These are phyloP conservation scores for Drosophila lowei DNA, from an alignment of 1,140 invertebrate genomes.

Conservation along the genomic window DNA sequence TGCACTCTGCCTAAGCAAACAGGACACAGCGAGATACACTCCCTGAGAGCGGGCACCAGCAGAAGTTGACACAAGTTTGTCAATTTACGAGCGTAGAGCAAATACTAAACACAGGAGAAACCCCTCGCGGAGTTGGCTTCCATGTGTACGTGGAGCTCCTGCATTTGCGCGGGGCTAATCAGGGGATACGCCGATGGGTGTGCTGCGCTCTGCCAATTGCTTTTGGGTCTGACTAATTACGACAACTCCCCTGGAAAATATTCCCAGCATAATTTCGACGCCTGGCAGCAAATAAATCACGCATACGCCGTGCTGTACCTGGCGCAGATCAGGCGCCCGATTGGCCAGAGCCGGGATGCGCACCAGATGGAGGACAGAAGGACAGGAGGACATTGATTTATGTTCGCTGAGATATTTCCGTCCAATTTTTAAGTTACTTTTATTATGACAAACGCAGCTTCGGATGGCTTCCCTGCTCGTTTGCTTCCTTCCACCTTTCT, in stretches of 20 bases:
- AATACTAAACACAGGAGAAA: conserved; percentile 7
- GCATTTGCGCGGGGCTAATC: conserved; percentile 14
- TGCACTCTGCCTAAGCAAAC: conserved; percentile 40
- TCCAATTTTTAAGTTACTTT: conserved; percentile 61
- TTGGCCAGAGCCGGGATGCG: too few relatives aligned
- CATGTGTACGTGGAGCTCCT: not conserved
- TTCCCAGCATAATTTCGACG: conserved; percentile 7
- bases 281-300: conserved; percentile 38
- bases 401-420: conserved; percentile 47
- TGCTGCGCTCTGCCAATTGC: too few relatives aligned
- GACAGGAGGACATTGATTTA: conserved; percentile 46
- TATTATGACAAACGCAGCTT: conserved; percentile 58
- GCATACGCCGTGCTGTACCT: conserved; percentile 45
- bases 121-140: not conserved
- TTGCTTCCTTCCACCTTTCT: not conserved
- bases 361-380: not conserved
- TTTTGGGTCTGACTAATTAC: conserved; percentile 2
- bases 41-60: not conserved
- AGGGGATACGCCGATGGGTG: too few relatives aligned
- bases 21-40: not conserved
- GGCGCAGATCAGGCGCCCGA: not conserved
- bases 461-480: conserved; percentile 8
- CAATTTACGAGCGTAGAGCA: conserved; percentile 34
- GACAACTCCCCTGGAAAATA: conserved; percentile 1
- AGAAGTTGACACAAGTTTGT: conserved; percentile 24